Conservation (phyloP, 2,888 invertebrate species). For the Portevinia maculata region DNA sequence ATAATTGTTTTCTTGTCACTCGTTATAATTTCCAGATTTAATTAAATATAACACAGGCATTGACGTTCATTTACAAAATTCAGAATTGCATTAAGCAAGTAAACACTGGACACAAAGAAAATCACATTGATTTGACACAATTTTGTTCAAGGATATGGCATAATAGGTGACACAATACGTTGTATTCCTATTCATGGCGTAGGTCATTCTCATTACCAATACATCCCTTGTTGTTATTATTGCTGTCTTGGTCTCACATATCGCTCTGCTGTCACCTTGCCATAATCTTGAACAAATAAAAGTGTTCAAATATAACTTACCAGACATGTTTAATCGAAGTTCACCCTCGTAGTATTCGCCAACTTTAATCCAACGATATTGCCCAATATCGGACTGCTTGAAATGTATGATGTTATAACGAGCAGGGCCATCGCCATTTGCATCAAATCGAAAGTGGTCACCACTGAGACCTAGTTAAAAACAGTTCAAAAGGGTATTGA, state of each 20-base stretch:
- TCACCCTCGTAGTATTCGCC: conserved; percentile 94
- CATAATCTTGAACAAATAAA: conserved; percentile 8
- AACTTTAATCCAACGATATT: conserved; percentile 93
- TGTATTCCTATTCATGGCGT: not conserved
- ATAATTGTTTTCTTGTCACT: conserved; percentile 4
- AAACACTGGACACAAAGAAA: conserved; percentile 17
- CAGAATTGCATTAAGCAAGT: conserved; percentile 9
- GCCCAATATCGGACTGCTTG: conserved; percentile 89
- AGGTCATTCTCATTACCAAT: conserved; percentile 32
- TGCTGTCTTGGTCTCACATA: conserved; percentile 21
- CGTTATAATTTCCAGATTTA: conserved; percentile 2
- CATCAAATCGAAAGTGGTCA: conserved; percentile 94
- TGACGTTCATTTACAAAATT: not conserved
- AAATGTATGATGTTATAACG: conserved; percentile 98
- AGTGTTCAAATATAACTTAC: conserved; percentile 83
- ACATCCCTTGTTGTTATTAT: conserved; percentile 19
- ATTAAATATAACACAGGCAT: conserved; percentile 3
- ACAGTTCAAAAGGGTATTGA: too few species aligned
- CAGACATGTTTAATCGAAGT: conserved; percentile 90
- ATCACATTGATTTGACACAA: conserved; percentile 34
- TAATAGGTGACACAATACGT: conserved; percentile 8
- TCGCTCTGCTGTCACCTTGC: conserved; percentile 42
- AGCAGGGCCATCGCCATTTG: conserved; percentile 96
- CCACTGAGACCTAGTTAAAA: conserved; percentile 89
- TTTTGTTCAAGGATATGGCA: not conserved